A percentile compares a stretch with the other conserved stretches of the same genome.
Conservation (phyloP, 2,888 invertebrate genomes). For the Bursaphelenchus okinawaensis region DNA sequence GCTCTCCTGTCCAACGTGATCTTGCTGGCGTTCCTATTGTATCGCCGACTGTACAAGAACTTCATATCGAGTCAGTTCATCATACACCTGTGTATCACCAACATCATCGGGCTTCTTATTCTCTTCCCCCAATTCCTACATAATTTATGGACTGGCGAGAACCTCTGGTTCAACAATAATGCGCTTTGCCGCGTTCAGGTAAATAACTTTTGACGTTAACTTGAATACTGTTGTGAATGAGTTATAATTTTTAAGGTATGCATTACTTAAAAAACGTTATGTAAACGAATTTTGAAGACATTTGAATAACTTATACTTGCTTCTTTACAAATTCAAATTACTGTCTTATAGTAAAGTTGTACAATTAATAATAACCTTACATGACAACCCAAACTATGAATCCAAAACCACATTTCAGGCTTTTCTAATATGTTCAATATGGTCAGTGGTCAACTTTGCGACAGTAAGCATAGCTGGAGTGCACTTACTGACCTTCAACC, state of each 20-base stretch:
- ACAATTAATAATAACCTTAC: no score
- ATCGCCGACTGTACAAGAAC: slow-evolving; percentile 51
- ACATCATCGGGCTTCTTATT: slow-evolving; percentile 40
- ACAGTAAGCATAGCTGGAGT: slow-evolving; percentile 57
- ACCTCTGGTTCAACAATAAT: slow-evolving; percentile 43
- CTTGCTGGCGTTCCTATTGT: slow-evolving; percentile 49
- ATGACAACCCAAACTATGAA: not conserved
- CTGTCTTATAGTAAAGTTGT: no score
- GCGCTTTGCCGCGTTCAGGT: slow-evolving; percentile 51
- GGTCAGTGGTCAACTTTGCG: slow-evolving; percentile 56
- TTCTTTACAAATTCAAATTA: no score
- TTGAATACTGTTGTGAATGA: not conserved
- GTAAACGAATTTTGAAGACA: no score
- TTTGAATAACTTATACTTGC: no score
- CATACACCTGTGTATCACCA: slow-evolving; percentile 54
- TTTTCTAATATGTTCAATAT: slow-evolving; percentile 50
- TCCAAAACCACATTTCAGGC: slow-evolving; percentile 41
- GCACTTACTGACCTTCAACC: slow-evolving; percentile 56
- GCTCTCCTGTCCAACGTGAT: slow-evolving; percentile 45
- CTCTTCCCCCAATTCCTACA: slow-evolving; percentile 48
- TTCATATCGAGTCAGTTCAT: slow-evolving; percentile 57
- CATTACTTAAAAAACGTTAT: no score
- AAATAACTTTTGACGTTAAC: no score
- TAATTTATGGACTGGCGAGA: slow-evolving; percentile 45
- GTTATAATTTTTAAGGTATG: not conserved